phyloP scores from a whole-genome alignment of 2,797 vertebrate genomes.

The Leptoclinus maculatus region DNA sequence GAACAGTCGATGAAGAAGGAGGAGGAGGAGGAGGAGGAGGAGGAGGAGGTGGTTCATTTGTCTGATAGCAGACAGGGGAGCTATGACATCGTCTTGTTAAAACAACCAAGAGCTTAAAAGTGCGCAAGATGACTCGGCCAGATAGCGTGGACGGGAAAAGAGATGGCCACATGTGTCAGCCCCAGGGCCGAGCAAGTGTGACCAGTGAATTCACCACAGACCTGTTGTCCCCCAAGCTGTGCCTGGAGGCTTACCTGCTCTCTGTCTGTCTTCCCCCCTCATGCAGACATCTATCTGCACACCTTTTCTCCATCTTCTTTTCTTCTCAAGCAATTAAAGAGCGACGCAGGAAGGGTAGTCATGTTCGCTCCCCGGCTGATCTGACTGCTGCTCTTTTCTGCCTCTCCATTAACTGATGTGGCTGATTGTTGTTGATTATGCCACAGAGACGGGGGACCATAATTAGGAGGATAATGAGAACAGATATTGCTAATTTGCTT shows the following conservation, averaged over 20 bases:
- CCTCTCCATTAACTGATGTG: constrained; percentile 76
- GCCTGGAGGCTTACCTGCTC: constrained; percentile 48
- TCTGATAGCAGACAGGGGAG: constrained; percentile 59
- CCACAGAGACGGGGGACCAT: constrained; percentile 74
- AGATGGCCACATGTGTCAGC: constrained; percentile 57
- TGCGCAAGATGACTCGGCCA: constrained; percentile 18
- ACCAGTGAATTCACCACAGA: constrained; percentile 51
- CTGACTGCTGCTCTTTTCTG: constrained; percentile 65
- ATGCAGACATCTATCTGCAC: background rate
- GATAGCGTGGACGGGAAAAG: constrained; percentile 31
- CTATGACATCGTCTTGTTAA: constrained; percentile 57
- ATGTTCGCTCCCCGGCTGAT: constrained; percentile 57
- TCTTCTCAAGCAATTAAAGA: constrained; percentile 29
- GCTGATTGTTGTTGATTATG: constrained; percentile 83
- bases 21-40: constrained; percentile 37
- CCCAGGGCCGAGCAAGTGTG: constrained; percentile 46
- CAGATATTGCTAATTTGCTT: constrained; percentile 80
- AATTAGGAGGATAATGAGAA: constrained; percentile 83
- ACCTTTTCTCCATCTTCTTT: constrained; percentile 13
- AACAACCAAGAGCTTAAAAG: constrained; percentile 56
- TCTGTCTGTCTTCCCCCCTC: background rate
- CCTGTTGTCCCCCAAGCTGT: constrained; percentile 56
- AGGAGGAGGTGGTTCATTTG: constrained; percentile 56
- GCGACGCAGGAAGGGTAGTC: constrained; percentile 11
- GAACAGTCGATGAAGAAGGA: constrained; percentile 49